Conservation (phyloP, 2,888 invertebrate genomes). For the Brenthis ino region DNA sequence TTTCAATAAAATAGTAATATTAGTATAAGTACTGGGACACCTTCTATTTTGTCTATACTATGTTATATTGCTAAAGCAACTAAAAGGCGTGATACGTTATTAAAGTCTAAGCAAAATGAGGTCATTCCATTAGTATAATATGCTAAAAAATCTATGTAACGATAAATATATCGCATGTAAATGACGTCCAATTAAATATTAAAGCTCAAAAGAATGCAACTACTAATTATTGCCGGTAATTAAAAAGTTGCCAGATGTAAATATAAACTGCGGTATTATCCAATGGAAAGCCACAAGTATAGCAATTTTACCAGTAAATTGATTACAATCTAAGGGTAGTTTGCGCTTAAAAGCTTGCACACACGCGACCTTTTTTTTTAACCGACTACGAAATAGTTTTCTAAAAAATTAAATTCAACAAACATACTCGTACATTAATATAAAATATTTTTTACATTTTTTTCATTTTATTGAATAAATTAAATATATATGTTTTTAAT, state of each 20-base stretch:
- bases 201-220: slow-evolving; percentile 25
- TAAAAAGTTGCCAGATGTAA: slow-evolving; percentile 36
- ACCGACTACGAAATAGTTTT: slow-evolving; percentile 2
- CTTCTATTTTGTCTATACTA: too few relatives aligned
- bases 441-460: too few relatives aligned
- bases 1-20: too few relatives aligned
- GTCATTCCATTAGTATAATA: not conserved
- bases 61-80: too few relatives aligned
- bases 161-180: slow-evolving; percentile 18
- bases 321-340: slow-evolving; percentile 37
- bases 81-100: too few relatives aligned
- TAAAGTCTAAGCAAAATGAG: too few relatives aligned
- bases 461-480: too few relatives aligned
- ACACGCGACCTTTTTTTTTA: slow-evolving; percentile 31
- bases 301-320: slow-evolving; percentile 36
- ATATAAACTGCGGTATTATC: slow-evolving; percentile 34
- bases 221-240: slow-evolving; percentile 33
- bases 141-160: not conserved
- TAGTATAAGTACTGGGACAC: too few relatives aligned
- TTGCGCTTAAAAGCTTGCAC: slow-evolving; percentile 33
- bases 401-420: not conserved
- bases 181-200: slow-evolving; percentile 23
- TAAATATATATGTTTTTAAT: too few relatives aligned
- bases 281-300: slow-evolving; percentile 24
- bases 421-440: too few relatives aligned